These are phyloP conservation scores for Dryocosmus kuriphilus DNA, from an alignment of 2,888 invertebrate species.

Conservation along the genomic window DNA sequence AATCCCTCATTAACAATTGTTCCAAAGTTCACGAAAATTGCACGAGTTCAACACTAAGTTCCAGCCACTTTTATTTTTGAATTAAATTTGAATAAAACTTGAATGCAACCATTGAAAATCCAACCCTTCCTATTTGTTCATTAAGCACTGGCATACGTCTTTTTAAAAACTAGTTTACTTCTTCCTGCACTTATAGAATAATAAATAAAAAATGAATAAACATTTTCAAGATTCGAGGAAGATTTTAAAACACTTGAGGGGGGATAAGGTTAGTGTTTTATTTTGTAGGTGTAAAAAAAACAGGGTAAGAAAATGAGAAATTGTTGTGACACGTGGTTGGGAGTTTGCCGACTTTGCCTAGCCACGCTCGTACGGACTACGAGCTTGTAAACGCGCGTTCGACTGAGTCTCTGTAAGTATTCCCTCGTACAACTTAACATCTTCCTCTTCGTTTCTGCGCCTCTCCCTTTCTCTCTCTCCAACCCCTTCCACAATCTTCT, in stretches of 20 bases:
- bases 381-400: slow-evolving; percentile 75
- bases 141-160: background rate
- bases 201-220: too few species aligned
- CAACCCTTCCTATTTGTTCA: background rate
- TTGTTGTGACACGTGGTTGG: slow-evolving; percentile 53
- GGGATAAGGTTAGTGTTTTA: background rate
- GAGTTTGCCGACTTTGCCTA: slow-evolving; percentile 48
- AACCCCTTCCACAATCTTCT: slow-evolving; percentile 57
- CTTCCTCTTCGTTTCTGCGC: slow-evolving; percentile 56
- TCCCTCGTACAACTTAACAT: slow-evolving; percentile 57
- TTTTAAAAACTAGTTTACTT: background rate
- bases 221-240: too few species aligned
- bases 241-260: background rate
- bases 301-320: slow-evolving; percentile 22
- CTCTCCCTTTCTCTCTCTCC: slow-evolving; percentile 56
- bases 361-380: slow-evolving; percentile 68
- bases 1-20: background rate
- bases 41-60: background rate
- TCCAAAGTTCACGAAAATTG: background rate
- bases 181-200: too few species aligned
- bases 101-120: background rate
- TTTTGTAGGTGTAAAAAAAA: slow-evolving; percentile 7
- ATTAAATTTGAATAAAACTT: too few species aligned
- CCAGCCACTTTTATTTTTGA: too few species aligned
- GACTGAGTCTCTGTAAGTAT: too few species aligned